phyloP scores from a whole-genome alignment of 2,888 invertebrate species.

The Dyspetes luteomarginatus region DNA sequence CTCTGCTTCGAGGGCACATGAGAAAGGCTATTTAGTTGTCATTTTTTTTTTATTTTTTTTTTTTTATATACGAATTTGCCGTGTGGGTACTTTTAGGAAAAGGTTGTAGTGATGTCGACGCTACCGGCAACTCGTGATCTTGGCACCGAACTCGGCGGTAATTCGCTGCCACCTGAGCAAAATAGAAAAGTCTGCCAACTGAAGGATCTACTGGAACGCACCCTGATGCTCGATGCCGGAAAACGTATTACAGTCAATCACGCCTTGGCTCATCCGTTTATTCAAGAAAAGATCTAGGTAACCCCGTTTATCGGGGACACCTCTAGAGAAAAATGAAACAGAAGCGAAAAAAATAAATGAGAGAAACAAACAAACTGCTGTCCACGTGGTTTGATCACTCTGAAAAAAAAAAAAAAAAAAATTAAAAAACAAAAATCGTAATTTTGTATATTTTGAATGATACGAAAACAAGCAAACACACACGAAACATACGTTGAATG shows the following conservation, averaged over 20 bases:
- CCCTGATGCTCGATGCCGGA: conserved; percentile 95
- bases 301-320: conserved; percentile 73
- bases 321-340: conserved; percentile 50
- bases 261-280: conserved; percentile 96
- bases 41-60: too few species aligned
- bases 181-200: conserved; percentile 95
- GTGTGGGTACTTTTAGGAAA: conserved; percentile 90
- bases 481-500: not conserved
- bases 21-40: not conserved
- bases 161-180: conserved; percentile 94
- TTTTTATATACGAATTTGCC: conserved; percentile 52
- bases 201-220: conserved; percentile 95
- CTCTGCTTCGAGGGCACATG: not conserved
- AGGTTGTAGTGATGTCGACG: conserved; percentile 97
- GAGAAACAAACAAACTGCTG: conserved; percentile 34
- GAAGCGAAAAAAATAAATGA: conserved; percentile 39
- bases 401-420: conserved; percentile 23
- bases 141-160: conserved; percentile 94
- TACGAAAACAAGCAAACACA: conserved; percentile 38
- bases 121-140: conserved; percentile 94
- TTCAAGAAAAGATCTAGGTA: conserved; percentile 94
- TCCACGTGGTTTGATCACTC: conserved; percentile 42
- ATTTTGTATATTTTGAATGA: conserved; percentile 59
- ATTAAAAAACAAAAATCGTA: conserved; percentile 10
- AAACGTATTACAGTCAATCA: conserved; percentile 97